These are phyloP conservation scores for Bucorvus abyssinicus DNA, from an alignment of 2,797 vertebrate genomes.

Conservation along the genomic window DNA sequence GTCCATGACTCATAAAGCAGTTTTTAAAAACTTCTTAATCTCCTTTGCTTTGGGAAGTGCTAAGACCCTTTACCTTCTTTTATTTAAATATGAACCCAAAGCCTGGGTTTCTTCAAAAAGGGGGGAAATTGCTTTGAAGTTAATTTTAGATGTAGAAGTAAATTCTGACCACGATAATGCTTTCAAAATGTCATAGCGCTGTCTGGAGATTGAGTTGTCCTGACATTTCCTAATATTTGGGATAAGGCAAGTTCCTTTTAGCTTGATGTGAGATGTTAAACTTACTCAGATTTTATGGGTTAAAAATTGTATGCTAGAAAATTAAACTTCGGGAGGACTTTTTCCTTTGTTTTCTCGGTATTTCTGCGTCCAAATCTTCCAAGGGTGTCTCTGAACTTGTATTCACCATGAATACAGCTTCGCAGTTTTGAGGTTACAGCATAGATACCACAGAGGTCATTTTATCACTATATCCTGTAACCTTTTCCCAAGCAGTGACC, in stretches of 20 bases:
- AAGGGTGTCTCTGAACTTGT: neutral
- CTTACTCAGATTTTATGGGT: neutral
- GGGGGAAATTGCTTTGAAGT: neutral
- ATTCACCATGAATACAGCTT: neutral
- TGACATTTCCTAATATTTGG: neutral
- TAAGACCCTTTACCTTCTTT: neutral
- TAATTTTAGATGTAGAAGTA: constrained; percentile 3
- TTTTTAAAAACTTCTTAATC: neutral
- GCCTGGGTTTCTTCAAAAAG: neutral
- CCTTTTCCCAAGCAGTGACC: neutral
- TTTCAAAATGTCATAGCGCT: constrained; percentile 15
- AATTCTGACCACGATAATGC: constrained; percentile 30
- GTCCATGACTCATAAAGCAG: neutral
- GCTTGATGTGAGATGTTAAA: neutral
- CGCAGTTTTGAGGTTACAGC: neutral
- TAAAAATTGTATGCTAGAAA: neutral
- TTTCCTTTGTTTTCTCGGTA: neutral
- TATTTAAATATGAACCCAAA: constrained; percentile 8
- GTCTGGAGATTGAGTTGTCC: neutral
- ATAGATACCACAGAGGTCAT: neutral
- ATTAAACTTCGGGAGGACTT: neutral
- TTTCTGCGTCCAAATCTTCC: neutral
- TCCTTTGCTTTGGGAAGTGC: neutral
- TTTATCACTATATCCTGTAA: neutral
- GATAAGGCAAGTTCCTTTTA: neutral